Conservation (phyloP, 2,113 vertebrate species). For the Gavialis gangeticus region DNA sequence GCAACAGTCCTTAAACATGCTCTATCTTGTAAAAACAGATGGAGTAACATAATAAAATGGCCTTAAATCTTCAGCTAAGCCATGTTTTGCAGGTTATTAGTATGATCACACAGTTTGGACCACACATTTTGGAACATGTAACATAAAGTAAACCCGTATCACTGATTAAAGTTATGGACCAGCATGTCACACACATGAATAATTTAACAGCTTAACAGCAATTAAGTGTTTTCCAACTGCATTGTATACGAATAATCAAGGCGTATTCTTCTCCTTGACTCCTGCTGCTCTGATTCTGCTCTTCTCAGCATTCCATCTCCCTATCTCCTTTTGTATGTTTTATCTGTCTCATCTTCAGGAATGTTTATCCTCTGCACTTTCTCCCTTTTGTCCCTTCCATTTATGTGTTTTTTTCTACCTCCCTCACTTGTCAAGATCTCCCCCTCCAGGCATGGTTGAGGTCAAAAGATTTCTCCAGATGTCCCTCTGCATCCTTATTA, state of each 20-base stretch:
- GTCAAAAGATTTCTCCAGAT: not conserved
- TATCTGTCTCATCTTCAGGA: not conserved
- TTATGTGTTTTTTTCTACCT: not conserved
- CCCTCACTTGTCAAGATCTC: not conserved
- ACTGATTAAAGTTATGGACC: slow-evolving; percentile 51
- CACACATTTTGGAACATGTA: not conserved
- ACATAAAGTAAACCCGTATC: not conserved
- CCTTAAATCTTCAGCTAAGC: slow-evolving; percentile 22
- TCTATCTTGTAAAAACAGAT: slow-evolving; percentile 10
- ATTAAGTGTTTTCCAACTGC: slow-evolving; percentile 14
- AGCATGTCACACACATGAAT: slow-evolving; percentile 24
- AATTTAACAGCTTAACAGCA: slow-evolving; percentile 41
- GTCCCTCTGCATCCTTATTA: not conserved
- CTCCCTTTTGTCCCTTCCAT: not conserved
- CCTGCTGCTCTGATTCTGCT: not conserved
- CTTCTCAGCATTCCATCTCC: not conserved
- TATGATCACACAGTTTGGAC: no score
- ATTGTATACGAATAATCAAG: slow-evolving; percentile 9
- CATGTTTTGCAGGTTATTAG: not conserved
- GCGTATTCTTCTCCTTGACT: not conserved
- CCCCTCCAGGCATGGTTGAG: not conserved
- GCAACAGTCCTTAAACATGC: slow-evolving; percentile 6
- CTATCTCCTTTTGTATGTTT: not conserved
- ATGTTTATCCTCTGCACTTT: not conserved
- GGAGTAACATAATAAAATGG: not conserved